Evolutionary conservation across 2,797 vertebrate genomes (phyloP).

Genomic region (Sternarchorhynchus goeldii): DNA sequence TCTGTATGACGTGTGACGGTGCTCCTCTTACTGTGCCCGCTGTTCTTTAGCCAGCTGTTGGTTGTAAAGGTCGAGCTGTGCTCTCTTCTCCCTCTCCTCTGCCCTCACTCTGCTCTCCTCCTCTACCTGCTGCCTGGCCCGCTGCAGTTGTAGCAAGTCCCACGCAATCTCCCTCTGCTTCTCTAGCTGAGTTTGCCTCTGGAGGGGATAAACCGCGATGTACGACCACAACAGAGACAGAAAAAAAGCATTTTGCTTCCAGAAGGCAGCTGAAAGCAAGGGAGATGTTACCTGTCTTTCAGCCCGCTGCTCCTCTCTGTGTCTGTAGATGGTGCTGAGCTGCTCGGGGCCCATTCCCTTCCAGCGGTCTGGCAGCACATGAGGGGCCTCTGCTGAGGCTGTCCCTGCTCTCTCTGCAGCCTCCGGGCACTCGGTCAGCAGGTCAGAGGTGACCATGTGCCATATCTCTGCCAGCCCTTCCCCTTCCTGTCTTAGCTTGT

Average conservation of each 20-base stretch:
- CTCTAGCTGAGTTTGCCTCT: conserved; percentile 67
- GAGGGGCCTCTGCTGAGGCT: conserved; percentile 22
- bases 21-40: conserved; percentile 66
- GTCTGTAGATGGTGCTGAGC: conserved; percentile 65
- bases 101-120: conserved; percentile 61
- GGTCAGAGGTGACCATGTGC: conserved; percentile 73
- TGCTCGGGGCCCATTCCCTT: conserved; percentile 76
- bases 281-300: conserved; percentile 67
- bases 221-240: neutral
- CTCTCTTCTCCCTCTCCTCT: conserved; percentile 65
- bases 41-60: conserved; percentile 73
- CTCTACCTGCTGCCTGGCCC: conserved; percentile 61
- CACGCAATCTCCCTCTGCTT: conserved; percentile 62
- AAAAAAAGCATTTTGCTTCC: neutral
- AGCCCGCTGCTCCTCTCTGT: conserved; percentile 66
- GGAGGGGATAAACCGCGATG: neutral
- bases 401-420: conserved; percentile 54
- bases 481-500: conserved; percentile 61
- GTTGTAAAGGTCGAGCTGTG: conserved; percentile 68
- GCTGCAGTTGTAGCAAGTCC: conserved; percentile 62
- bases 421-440: conserved; percentile 75
- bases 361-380: conserved; percentile 73
- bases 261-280: neutral
- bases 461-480: conserved; percentile 66
- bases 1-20: neutral